Base-by-base conservation (phyloP, 1,140 invertebrate species). In the Brachionus rubens region DNA sequence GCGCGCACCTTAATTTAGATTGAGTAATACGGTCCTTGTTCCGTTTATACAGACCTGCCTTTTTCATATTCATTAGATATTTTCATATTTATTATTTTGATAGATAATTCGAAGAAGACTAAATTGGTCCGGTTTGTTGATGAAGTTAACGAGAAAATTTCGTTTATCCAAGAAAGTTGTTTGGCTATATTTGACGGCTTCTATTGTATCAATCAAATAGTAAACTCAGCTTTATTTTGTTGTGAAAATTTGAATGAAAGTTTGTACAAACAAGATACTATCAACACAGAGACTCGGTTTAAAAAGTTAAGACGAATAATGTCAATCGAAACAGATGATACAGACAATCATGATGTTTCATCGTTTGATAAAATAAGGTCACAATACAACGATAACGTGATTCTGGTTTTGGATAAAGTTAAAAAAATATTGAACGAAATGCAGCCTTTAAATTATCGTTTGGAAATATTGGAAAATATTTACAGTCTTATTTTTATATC, bases 401-500 rank as follows among this genome's bases (percentile, higher is more conserved):
- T 16, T 68, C 24, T n/a, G 46, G 28, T 79, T 76, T 75, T 84
- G 26, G 77, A 78, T 14, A 52, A 77, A 54, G 78, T 79, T 5
- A 80, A 80, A 78, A 65, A 78, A 12, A 80, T 80, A 48, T 72
- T 86, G 1, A 75, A 78, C 16, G 78, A 80, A 67, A 77, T 86
- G 16, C 81, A 81, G 47, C 83, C 84, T 5, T 68, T 86, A 52
- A 78, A 80, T 16, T 85, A 81, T 72, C 77, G 85, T 10, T 77
- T 86, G 2, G 85, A 86, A 79, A 80, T 85, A 10, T 56, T 86
- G 72, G 85, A 86, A 79, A 82, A 86, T 81, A 80, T 86, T 5
- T 86, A 84, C 78, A 82, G 83, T 24, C 76, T 86, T 40, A 78
- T 86, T 26, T 86, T 86, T 80, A 75, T 83, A 6, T 83, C 79